Evolutionary conservation across 2,888 invertebrate species (phyloP).

Genomic region (Tridacna crocea): DNA sequence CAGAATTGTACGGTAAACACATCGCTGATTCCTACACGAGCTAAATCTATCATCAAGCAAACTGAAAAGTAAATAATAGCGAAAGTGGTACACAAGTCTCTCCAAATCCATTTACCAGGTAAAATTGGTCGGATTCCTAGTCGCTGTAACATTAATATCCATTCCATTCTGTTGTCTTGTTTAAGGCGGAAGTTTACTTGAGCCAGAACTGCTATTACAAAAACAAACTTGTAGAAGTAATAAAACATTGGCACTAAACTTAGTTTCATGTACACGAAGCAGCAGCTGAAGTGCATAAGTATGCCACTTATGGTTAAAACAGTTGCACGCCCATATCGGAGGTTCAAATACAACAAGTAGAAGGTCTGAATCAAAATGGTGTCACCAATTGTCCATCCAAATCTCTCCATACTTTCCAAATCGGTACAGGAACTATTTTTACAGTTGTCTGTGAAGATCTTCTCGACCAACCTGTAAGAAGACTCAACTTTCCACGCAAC

Average conservation of each 20-base stretch:
- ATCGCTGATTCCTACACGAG: not conserved
- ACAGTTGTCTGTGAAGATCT: not conserved
- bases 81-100: not conserved
- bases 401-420: not conserved
- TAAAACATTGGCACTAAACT: no score
- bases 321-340: no score
- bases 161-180: no score
- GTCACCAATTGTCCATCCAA: not conserved
- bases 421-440: not conserved
- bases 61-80: not conserved
- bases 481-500: constrained; percentile 1
- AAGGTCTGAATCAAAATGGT: not conserved
- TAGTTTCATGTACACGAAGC: no score
- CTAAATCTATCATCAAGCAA: not conserved
- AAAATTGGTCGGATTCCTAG: no score
- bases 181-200: no score
- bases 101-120: no score
- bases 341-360: not conserved
- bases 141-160: no score
- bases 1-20: not conserved
- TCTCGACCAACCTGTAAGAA: not conserved
- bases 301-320: no score
- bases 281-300: no score
- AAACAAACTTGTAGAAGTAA: no score
- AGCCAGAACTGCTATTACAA: no score